phyloP scores from a whole-genome alignment of 2,113 vertebrate genomes.

The Grammomys dolichurus region DNA sequence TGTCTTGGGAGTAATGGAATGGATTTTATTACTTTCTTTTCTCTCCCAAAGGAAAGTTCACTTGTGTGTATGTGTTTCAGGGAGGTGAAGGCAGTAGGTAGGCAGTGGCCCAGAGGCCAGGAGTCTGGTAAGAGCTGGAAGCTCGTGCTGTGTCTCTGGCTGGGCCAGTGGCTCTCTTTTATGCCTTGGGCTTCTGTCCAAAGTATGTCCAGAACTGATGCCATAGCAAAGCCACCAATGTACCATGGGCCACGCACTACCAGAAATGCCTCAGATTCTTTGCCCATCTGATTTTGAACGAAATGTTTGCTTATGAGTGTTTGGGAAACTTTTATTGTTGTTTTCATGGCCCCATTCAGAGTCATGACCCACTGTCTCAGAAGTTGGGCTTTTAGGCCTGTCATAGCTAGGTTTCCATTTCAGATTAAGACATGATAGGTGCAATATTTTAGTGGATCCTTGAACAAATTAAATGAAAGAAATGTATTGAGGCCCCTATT shows the following conservation, averaged over 20 bases:
- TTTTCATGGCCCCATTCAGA: neutral
- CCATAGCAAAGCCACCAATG: neutral
- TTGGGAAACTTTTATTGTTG: neutral
- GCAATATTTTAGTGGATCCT: neutral
- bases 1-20: neutral
- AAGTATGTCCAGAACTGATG: neutral
- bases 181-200: neutral
- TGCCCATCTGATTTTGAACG: neutral
- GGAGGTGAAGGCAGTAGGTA: neutral
- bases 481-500: neutral
- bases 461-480: neutral
- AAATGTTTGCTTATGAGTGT: neutral
- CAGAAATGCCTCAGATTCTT: neutral
- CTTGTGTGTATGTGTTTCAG: neutral
- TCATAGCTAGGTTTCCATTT: neutral
- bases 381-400: neutral
- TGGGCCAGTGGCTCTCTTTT: neutral
- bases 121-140: neutral
- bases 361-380: neutral
- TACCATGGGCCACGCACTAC: neutral
- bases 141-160: neutral
- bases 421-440: neutral
- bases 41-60: neutral
- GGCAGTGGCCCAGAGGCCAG: neutral
- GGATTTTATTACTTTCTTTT: neutral